Percentiles rank a stretch among this genome's conserved stretches.
These are phyloP conservation scores for Drosophila pallidifrons DNA, from an alignment of 1,140 invertebrate genomes.

Conservation along the genomic window DNA sequence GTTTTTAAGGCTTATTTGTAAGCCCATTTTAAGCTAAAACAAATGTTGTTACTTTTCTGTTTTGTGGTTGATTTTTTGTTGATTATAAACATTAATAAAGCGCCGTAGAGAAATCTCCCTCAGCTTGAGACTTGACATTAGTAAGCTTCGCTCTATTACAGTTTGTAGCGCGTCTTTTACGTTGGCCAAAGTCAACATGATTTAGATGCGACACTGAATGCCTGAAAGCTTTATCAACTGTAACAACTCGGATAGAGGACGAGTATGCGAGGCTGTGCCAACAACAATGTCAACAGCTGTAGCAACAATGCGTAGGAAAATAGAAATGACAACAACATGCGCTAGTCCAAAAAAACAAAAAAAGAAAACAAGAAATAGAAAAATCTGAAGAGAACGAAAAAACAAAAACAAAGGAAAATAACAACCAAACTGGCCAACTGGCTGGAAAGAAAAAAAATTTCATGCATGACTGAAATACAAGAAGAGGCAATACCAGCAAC, in stretches of 20 bases:
- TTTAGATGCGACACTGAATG: conserved; percentile 57
- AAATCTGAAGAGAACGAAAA: conserved; percentile 42
- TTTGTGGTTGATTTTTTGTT: background rate
- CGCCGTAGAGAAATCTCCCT: background rate
- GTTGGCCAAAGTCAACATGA: conserved; percentile 53
- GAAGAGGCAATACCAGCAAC: conserved; percentile 27
- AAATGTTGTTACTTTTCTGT: background rate
- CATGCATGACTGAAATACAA: conserved; percentile 79
- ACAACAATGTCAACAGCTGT: conserved; percentile 61
- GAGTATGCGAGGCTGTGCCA: conserved; percentile 10
- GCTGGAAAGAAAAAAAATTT: conserved; percentile 72
- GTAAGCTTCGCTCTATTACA: conserved; percentile 16
- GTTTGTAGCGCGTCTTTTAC: conserved; percentile 26
- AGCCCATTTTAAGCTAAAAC: background rate
- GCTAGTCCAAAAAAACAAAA: conserved; percentile 25
- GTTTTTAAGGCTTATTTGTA: background rate
- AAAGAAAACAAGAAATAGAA: conserved; percentile 3
- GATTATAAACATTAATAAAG: conserved; percentile 20
- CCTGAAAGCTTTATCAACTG: conserved; percentile 70
- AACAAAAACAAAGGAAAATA: conserved; percentile 35
- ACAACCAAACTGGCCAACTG: conserved; percentile 55
- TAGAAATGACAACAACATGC: conserved; percentile 36
- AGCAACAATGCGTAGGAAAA: conserved; percentile 55
- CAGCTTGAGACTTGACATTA: conserved; percentile 8
- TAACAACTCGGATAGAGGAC: conserved; percentile 45